Evolutionary conservation across 2,113 vertebrate species (phyloP), one percentile per base, ranked within the genome.

Genomic region (Ictalurus punctatus): DNA sequence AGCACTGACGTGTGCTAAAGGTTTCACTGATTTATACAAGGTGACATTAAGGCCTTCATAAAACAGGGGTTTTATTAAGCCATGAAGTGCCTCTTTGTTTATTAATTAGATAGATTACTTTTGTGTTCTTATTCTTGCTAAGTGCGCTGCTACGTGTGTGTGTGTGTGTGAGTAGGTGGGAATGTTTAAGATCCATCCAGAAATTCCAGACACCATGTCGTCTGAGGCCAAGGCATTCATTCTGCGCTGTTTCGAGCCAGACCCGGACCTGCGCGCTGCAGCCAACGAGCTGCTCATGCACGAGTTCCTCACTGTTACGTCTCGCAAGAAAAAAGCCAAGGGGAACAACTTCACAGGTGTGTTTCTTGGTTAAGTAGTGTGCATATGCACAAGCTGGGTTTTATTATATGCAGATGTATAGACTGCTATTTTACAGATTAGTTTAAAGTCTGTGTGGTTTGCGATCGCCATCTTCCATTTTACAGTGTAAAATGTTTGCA

Each of bases 171-270:
- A 86, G 86, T 88, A 99, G 98, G 98, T 99, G 89, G 98, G 98
- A 67, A 99, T 99, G 98, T 99, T 99, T 92, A 99, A 99, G 95
- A 99, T 99, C 93, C 98, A 99, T 88, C 98, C 98, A 0, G 98
- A 99, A 95, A 98, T 99, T 92, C 98, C 98, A 1, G 98, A 99
- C 89, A 98, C 97, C 91, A 99, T 99, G 98, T 99, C 98, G 0
- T 91, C 92, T 67, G 98, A 99, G 93, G 98, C 98, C 92, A 99
- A 99, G 91, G 98, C 97, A 0, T 99, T 99, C 91, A 98, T 99
- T 91, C 17, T 99, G 89, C 96, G 96, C 69, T 99, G 98, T 93
- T 99, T 99, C 85, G 98, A 99, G 93, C 98, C 98, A 0, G 97
- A 99, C 91, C 98, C 98, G 0, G 97, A 99, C 92, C 95, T 93